Conservation (phyloP, 2,888 invertebrate genomes). For the Megaustenia siamemsis region DNA sequence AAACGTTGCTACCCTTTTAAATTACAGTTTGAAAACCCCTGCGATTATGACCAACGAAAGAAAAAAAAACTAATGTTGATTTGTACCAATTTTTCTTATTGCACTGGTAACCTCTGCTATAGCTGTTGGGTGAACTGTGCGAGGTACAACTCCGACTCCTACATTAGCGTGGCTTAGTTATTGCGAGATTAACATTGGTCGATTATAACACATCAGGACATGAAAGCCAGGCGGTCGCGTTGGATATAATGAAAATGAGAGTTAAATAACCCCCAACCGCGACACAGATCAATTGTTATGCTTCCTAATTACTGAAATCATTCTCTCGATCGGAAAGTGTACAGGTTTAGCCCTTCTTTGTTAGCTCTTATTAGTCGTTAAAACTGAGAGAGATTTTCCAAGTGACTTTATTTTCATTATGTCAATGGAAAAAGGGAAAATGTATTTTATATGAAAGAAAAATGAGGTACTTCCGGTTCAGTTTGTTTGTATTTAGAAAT, state of each 20-base stretch:
- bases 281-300: neutral
- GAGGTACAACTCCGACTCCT: neutral
- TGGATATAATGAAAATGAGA: neutral
- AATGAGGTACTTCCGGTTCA: too few relatives aligned
- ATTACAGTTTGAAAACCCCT: too few relatives aligned
- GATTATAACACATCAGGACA: neutral
- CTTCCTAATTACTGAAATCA: neutral
- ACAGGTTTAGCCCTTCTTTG: neutral
- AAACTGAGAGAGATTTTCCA: neutral
- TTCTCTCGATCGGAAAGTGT: neutral
- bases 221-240: neutral
- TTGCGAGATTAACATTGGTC: neutral
- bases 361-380: neutral
- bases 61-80: too few relatives aligned
- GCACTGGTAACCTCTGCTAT: too few relatives aligned
- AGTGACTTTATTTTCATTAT: neutral
- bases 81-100: too few relatives aligned
- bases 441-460: too few relatives aligned
- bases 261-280: neutral
- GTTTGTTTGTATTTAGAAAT: too few relatives aligned
- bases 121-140: too few relatives aligned
- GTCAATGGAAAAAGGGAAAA: too few relatives aligned
- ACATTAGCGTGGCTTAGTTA: neutral
- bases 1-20: too few relatives aligned
- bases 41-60: too few relatives aligned